Conservation (phyloP, 2,113 vertebrate genomes). For the Paratilapia polleni region DNA sequence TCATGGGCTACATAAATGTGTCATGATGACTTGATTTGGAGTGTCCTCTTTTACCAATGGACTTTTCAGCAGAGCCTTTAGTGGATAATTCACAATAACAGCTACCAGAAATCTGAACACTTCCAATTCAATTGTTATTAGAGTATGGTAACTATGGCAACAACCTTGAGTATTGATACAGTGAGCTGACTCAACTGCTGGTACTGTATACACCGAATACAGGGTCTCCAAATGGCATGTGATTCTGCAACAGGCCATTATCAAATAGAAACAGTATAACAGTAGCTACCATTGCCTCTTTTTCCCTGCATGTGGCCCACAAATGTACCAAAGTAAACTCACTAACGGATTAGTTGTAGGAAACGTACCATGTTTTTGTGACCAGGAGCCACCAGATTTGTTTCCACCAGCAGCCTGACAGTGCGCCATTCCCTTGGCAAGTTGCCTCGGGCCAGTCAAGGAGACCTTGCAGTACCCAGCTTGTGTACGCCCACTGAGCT, state of each 20-base stretch:
- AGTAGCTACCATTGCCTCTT: not conserved
- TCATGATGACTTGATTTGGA: slow-evolving; percentile 55
- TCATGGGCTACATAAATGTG: slow-evolving; percentile 55
- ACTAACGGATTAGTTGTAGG: not conserved
- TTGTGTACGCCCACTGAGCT: slow-evolving; percentile 47
- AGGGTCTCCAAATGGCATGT: not conserved
- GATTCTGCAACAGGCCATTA: not conserved
- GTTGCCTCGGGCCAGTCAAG: slow-evolving; percentile 40
- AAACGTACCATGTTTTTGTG: slow-evolving; percentile 9
- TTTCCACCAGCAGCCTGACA: slow-evolving; percentile 30
- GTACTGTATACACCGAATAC: not conserved
- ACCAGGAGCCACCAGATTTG: slow-evolving; percentile 18
- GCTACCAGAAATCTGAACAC: not conserved
- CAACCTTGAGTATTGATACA: not conserved
- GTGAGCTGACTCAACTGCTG: not conserved
- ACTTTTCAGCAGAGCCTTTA: not conserved
- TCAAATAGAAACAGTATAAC: not conserved
- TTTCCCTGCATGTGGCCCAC: not conserved
- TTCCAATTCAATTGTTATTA: not conserved
- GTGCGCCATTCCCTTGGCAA: slow-evolving; percentile 44
- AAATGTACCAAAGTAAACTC: not conserved
- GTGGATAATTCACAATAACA: not conserved
- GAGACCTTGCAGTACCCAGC: slow-evolving; percentile 40
- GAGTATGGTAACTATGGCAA: not conserved
- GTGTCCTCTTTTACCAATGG: not conserved